Conservation (phyloP, 2,888 invertebrate species). For the Ichneumoninae sp. region DNA sequence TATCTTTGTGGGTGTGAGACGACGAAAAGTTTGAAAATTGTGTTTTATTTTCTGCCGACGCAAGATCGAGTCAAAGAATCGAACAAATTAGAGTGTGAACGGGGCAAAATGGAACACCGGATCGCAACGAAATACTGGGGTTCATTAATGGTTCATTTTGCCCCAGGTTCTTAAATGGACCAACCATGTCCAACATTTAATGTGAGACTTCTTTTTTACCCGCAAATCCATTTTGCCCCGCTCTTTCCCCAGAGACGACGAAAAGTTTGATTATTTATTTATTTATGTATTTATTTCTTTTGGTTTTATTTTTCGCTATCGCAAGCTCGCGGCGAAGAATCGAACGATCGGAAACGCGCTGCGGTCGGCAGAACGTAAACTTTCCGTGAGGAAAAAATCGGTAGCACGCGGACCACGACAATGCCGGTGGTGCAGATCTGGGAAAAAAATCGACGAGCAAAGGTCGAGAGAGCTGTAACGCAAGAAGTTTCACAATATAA, state of each 20-base stretch:
- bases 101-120: no score
- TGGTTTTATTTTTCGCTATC: background rate
- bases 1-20: no score
- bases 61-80: background rate
- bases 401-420: constrained; percentile 66
- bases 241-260: no score
- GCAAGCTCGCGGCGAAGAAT: background rate
- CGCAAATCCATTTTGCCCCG: no score
- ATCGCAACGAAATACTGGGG: no score
- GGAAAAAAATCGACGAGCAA: constrained; percentile 22
- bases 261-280: background rate
- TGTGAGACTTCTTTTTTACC: no score
- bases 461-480: constrained; percentile 62
- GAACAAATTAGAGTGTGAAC: background rate
- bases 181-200: no score
- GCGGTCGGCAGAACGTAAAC: constrained; percentile 25
- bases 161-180: no score
- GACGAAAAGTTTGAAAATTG: background rate
- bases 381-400: constrained; percentile 45
- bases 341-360: constrained; percentile 15
- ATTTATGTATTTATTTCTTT: background rate
- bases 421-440: constrained; percentile 66
- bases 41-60: background rate
- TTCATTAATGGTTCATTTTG: no score
- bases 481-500: constrained; percentile 73